Evolutionary conservation across 2,113 vertebrate species (phyloP).

Genomic region (Siniperca knerii): DNA sequence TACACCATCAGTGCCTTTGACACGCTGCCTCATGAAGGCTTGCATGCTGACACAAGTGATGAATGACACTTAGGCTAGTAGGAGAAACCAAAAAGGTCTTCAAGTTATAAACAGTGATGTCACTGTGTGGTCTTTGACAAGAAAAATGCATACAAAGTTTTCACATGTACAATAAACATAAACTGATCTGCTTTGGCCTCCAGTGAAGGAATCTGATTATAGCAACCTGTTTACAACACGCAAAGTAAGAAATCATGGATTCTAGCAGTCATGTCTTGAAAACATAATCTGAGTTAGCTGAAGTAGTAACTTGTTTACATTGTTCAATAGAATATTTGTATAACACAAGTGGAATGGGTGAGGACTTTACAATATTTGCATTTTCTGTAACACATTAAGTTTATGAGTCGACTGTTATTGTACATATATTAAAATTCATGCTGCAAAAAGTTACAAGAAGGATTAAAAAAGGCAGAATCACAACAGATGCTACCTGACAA

Average conservation of each 20-base stretch:
- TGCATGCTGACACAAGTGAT: conserved; percentile 54
- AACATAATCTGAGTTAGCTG: neutral
- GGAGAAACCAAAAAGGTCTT: conserved; percentile 33
- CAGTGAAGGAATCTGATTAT: neutral
- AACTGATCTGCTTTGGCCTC: neutral
- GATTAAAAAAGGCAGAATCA: neutral
- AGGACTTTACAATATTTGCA: neutral
- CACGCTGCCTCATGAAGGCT: conserved; percentile 35
- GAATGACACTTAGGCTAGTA: conserved; percentile 17
- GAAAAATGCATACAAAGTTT: conserved; percentile 2
- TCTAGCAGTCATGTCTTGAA: neutral
- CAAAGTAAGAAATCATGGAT: conserved; percentile 1
- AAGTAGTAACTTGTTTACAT: neutral
- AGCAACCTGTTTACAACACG: neutral
- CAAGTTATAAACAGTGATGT: conserved; percentile 35
- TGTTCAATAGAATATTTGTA: neutral
- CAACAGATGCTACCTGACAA: conserved; percentile 2
- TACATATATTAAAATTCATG: neutral
- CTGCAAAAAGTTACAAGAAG: neutral
- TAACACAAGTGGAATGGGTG: neutral
- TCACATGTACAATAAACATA: conserved; percentile 9
- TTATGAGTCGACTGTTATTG: neutral
- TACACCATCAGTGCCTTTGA: conserved; percentile 34
- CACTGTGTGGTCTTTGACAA: neutral
- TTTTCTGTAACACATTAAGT: neutral